Conservation (phyloP, 2,113 vertebrate species). For the Chaetorhynchus papuensis region DNA sequence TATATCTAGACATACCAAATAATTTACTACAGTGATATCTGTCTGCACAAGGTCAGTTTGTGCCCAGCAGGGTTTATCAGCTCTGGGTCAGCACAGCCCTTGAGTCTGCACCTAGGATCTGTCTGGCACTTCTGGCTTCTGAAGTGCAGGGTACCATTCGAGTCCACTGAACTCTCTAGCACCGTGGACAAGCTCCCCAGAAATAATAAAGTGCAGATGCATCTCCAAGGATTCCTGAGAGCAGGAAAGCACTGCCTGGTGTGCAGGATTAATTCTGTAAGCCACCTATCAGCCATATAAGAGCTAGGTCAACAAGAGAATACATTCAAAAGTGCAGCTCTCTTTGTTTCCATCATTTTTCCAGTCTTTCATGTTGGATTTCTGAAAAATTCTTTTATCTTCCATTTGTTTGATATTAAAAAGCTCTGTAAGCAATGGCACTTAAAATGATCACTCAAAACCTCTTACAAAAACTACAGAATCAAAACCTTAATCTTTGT, state of each 20-base stretch:
- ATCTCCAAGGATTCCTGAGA: not conserved
- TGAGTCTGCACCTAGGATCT: not conserved
- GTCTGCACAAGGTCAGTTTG: not conserved
- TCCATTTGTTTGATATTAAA: constrained; percentile 7
- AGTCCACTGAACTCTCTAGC: not conserved
- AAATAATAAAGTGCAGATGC: not conserved
- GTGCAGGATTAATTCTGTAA: not conserved
- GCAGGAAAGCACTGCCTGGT: not conserved
- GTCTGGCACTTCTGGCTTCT: not conserved
- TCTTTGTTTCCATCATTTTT: not conserved
- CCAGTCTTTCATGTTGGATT: not conserved
- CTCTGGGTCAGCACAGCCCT: not conserved
- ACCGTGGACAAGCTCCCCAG: not conserved
- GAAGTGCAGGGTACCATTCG: not conserved
- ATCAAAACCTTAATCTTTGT: not conserved
- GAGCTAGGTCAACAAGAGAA: not conserved
- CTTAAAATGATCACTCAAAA: constrained; percentile 7
- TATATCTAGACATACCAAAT: not conserved
- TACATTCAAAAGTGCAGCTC: not conserved
- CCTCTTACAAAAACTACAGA: not conserved
- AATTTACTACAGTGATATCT: not conserved
- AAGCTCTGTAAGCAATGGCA: not conserved
- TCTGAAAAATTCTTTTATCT: constrained; percentile 30
- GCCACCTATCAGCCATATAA: not conserved
- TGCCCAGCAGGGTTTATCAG: not conserved